Base-by-base conservation (phyloP, 2,888 invertebrate genomes). In the Apamea monoglypha region DNA sequence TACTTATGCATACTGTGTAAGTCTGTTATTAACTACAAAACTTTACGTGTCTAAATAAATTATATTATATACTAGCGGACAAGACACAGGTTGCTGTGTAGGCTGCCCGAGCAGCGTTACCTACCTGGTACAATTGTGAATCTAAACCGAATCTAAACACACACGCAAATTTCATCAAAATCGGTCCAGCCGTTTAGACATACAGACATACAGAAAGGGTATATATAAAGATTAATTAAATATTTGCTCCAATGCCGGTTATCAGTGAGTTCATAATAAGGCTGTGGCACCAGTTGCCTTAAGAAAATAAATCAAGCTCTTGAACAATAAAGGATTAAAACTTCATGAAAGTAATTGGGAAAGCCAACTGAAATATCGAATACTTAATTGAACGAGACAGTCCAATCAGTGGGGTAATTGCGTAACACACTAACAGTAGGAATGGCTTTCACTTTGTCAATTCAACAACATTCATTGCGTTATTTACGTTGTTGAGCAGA, bases 251-350 rank as follows among this genome's bases (percentile, higher is more conserved):
- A 53, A 5, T 59, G 32, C 4, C 16, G 25, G 10, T 36, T 36
- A 59, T 36, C 59, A 3, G 10, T 18, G 25, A 36, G 18, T 59
- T 59, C 36, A 70, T 18, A 36, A 18, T 12, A 36, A 32, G 18
- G 3, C 3, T 67, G 47, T 47, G 44, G 6, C 18, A 16, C 10
- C 25, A 32, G 25, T 56, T 32, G 32, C 14, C 36, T 32, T 29
- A 21, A 70, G 1, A 50, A 63, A 53, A 53, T 47, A 14, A n/a
- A 36, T 6, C 10, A 56, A n/a, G 7, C 18, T 29, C 36, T 80
- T 40, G 14, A 70, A 61, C 18, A 40, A 36, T 50, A 14, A n/a
- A 32, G 21, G n/a, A 47, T 47, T 36, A 47, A 78, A 56, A 80
- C 36, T 68, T 68, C 16, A 50, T 44, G 50, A n/a, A 44, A 40